Conservation (phyloP, 1,140 invertebrate genomes). For the Watersipora subatra region DNA sequence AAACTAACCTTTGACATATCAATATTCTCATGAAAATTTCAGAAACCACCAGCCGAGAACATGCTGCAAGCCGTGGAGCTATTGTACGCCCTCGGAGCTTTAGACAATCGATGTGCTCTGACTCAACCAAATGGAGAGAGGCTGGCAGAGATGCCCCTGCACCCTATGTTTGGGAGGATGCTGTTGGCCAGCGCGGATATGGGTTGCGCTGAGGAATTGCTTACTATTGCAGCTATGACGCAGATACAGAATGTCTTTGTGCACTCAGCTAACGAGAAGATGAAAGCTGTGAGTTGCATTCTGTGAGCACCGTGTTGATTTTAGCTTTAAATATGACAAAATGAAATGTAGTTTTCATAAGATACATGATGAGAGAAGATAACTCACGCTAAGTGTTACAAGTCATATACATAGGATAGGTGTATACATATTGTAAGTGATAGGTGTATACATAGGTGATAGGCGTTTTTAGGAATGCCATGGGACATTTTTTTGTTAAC, state of each 20-base stretch:
- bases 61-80: constrained; percentile 72
- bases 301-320: no score
- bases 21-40: no score
- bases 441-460: no score
- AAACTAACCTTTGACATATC: no score
- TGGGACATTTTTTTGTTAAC: no score
- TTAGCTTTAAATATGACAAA: no score
- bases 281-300: constrained; percentile 18
- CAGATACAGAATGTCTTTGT: constrained; percentile 81
- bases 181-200: constrained; percentile 65
- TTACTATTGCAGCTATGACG: constrained; percentile 73
- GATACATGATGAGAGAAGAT: no score
- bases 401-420: no score
- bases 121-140: constrained; percentile 64
- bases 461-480: no score
- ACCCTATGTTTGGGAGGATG: constrained; percentile 74
- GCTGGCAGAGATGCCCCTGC: constrained; percentile 85
- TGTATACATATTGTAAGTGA: no score
- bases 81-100: constrained; percentile 67
- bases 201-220: constrained; percentile 74
- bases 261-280: constrained; percentile 45
- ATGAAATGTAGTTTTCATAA: no score
- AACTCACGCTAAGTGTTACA: no score
- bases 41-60: constrained; percentile 73
- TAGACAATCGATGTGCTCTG: constrained; percentile 65